Conservation (phyloP, 37 sponge, comb jelly and placozoan species). For the Aphrocallistes beatrix region DNA sequence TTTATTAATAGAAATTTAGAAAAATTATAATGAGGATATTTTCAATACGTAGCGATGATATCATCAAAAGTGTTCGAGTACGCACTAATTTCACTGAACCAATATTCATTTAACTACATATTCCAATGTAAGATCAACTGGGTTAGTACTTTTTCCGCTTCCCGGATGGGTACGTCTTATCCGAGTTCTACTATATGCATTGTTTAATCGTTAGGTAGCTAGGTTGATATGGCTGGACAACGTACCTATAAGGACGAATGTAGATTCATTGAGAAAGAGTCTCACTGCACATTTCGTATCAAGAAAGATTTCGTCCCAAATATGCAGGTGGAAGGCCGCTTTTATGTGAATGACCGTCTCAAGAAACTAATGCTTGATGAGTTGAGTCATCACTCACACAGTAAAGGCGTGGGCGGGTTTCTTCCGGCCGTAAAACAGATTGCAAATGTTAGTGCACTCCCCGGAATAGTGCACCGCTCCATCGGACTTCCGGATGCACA, state of each 20-base stretch:
- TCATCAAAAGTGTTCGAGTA: too few relatives aligned
- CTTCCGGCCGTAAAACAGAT: constrained; percentile 94
- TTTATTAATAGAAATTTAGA: too few relatives aligned
- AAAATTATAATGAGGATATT: too few relatives aligned
- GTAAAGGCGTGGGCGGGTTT: constrained; percentile 89
- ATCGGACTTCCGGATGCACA: constrained; percentile 92
- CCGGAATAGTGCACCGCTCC: constrained; percentile 90
- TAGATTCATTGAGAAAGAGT: constrained; percentile 58
- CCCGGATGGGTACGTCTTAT: too few relatives aligned
- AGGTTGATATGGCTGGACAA: neutral
- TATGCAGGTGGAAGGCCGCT: constrained; percentile 97
- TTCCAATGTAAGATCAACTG: too few relatives aligned
- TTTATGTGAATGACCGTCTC: constrained; percentile 77
- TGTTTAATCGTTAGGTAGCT: too few relatives aligned
- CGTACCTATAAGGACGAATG: constrained; percentile 72
- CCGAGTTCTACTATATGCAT: too few relatives aligned
- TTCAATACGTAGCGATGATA: too few relatives aligned
- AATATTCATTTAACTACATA: too few relatives aligned
- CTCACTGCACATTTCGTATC: constrained; percentile 52
- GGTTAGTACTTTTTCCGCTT: too few relatives aligned
- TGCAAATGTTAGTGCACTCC: constrained; percentile 91
- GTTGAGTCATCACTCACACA: constrained; percentile 55
- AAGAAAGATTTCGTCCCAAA: constrained; percentile 97
- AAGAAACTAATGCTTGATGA: constrained; percentile 89
- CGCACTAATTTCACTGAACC: too few relatives aligned